phyloP scores from a whole-genome alignment of 2,113 vertebrate species.

The Platichthys stellatus region DNA sequence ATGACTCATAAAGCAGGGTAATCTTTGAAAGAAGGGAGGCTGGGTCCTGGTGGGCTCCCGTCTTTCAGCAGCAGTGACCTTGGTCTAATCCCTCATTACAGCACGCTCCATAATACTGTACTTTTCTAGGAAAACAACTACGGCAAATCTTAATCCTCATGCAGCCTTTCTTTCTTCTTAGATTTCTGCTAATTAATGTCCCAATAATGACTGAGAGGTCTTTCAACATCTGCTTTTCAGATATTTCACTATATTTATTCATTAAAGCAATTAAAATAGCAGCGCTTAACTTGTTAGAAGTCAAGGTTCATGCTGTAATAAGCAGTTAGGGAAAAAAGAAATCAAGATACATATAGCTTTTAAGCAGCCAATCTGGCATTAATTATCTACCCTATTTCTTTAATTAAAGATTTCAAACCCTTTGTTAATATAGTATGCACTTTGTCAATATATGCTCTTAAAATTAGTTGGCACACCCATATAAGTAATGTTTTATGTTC shows the following conservation, averaged over 20 bases:
- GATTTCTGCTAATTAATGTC: slow-evolving; percentile 63
- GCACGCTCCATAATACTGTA: slow-evolving; percentile 52
- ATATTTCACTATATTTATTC: slow-evolving; percentile 29
- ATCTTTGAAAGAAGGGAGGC: slow-evolving; percentile 45
- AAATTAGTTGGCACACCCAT: too few species aligned
- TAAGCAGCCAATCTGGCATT: background rate
- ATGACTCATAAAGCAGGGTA: slow-evolving; percentile 44
- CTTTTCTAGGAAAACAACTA: slow-evolving; percentile 61
- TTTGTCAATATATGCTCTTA: background rate
- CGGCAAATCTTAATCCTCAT: slow-evolving; percentile 55
- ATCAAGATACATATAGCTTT: too few species aligned
- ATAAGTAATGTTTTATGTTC: background rate
- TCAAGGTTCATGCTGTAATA: slow-evolving; percentile 7
- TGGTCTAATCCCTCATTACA: slow-evolving; percentile 80
- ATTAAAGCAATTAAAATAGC: slow-evolving; percentile 32
- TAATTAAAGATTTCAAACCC: background rate
- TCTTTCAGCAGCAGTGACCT: slow-evolving; percentile 75
- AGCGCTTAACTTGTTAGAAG: slow-evolving; percentile 16
- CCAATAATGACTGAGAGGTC: slow-evolving; percentile 54
- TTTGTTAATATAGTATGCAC: background rate
- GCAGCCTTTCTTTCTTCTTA: slow-evolving; percentile 45
- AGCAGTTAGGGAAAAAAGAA: too few species aligned
- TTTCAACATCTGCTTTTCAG: slow-evolving; percentile 56
- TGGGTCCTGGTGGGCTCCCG: slow-evolving; percentile 55
- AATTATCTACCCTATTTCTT: background rate